A percentile compares a stretch with the other conserved stretches of the same genome.
These are phyloP conservation scores for Anoplolepis gracilipes DNA, from an alignment of 1,140 invertebrate species.

Conservation along the genomic window DNA sequence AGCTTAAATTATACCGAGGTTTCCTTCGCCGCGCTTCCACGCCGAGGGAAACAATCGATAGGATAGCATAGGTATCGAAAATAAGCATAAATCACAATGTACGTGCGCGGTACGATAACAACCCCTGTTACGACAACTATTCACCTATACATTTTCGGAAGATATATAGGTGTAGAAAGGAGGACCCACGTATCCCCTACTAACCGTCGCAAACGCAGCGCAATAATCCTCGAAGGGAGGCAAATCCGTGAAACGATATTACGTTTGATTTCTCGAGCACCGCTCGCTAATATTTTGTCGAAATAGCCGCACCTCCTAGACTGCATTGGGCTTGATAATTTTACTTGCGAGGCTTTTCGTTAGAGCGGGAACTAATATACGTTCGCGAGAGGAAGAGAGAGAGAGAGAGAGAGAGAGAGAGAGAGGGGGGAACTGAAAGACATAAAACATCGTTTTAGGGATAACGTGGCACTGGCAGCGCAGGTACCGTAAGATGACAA, in stretches of 20 bases:
- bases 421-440: neutral
- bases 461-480: constrained; percentile 53
- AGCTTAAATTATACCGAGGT: constrained; percentile 47
- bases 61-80: constrained; percentile 46
- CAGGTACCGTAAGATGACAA: constrained; percentile 48
- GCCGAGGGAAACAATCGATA: constrained; percentile 32
- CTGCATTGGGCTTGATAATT: constrained; percentile 51
- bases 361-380: constrained; percentile 39
- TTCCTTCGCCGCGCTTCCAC: constrained; percentile 36
- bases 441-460: constrained; percentile 60
- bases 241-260: constrained; percentile 39
- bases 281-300: neutral
- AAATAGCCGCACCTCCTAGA: constrained; percentile 13
- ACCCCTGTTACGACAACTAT: constrained; percentile 34
- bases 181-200: constrained; percentile 23
- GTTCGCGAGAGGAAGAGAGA: neutral
- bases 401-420: neutral
- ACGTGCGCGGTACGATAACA: neutral
- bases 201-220: constrained; percentile 23
- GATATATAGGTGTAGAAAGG: constrained; percentile 29
- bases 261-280: constrained; percentile 27
- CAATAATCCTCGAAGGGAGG: constrained; percentile 34
- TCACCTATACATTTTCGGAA: constrained; percentile 7
- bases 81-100: constrained; percentile 45
- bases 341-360: constrained; percentile 25